Evolutionary conservation across 2,113 vertebrate genomes (phyloP), one percentile per base, ranked within the genome.

Genomic region (Tamias sibiricus): DNA sequence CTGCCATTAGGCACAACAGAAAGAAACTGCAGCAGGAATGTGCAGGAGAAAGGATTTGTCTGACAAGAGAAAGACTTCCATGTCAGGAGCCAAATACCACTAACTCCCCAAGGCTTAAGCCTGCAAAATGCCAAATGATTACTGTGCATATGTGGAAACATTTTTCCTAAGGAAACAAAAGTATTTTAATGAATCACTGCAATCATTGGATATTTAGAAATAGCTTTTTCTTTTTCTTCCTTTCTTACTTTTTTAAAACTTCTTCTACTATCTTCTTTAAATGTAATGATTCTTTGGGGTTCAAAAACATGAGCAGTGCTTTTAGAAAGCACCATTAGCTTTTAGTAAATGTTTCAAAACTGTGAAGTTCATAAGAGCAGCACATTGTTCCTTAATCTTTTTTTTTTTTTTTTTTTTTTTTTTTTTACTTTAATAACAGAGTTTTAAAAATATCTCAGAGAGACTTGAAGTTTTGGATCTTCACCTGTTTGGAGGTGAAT

Each of bases 11-110:
- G 93, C 91, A 4, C n/a, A 72, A 59, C 37, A 94, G 93, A 92
- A 89, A 96, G 85, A 49, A 94, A 95, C 79, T 80, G 37, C 1
- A 95, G 80, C 90, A 93, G 92, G 93, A 97, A 97, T 95, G 96
- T 95, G 81, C 94, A 91, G 59, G 88, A 44, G 80, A 93, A 96
- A 97, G 94, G 93, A 95, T 95, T 90, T 97, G 96, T 97, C 94
- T 96, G 96, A 98, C 95, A 97, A 95, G 97, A 98, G 96, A 96
- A 95, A 96, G 93, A 92, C 96, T 97, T 97, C 97, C 84, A 91
- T 30, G 71, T 92, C 94, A 94, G 97, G 93, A 98, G 96, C 93
- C 98, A 98, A 97, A 98, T 97, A 97, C 97, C 97, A 96, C 94
- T 83, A 96, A 96, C 90, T 98, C 96, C 96, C 97, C 81, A 95